Percentiles rank a stretch among this genome's conserved stretches.
Conservation (phyloP, 1,140 invertebrate species). For the Aphaenogaster rudis region DNA sequence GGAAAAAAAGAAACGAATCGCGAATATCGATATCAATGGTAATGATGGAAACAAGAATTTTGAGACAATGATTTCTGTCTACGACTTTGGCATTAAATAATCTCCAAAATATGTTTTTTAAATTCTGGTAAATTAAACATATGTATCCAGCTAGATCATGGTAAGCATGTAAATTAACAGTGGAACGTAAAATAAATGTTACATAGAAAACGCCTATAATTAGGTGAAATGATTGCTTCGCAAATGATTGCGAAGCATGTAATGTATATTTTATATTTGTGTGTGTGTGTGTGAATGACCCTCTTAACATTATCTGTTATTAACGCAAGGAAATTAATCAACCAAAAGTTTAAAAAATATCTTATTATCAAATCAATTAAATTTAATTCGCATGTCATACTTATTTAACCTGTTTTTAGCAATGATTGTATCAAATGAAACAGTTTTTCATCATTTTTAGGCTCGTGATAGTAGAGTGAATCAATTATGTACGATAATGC, state of each 20-base stretch:
- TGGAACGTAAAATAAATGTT: not conserved
- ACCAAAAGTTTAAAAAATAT: not conserved
- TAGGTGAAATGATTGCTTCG: not conserved
- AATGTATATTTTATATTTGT: not conserved
- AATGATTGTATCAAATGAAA: not conserved
- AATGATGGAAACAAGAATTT: not conserved
- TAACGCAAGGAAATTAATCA: not conserved
- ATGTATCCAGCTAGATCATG: not conserved
- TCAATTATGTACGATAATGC: not conserved
- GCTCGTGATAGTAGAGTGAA: not conserved
- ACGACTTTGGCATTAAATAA: not conserved
- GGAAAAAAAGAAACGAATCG: not conserved
- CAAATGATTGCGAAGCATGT: not conserved
- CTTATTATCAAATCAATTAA: not conserved
- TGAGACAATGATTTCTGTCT: not conserved
- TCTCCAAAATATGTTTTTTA: not conserved
- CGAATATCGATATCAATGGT: constrained; percentile 29
- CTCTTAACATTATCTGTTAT: not conserved
- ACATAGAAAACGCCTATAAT: not conserved
- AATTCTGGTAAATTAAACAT: not conserved
- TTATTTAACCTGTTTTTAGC: constrained; percentile 12
- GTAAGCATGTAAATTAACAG: constrained; percentile 4
- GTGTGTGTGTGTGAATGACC: not conserved
- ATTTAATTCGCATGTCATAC: not conserved
- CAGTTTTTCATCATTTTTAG: not conserved